Percentiles rank a stretch among this genome's conserved stretches.
These are phyloP conservation scores for Aleiodes alternator DNA, from an alignment of 2,888 invertebrate genomes.

Conservation along the genomic window DNA sequence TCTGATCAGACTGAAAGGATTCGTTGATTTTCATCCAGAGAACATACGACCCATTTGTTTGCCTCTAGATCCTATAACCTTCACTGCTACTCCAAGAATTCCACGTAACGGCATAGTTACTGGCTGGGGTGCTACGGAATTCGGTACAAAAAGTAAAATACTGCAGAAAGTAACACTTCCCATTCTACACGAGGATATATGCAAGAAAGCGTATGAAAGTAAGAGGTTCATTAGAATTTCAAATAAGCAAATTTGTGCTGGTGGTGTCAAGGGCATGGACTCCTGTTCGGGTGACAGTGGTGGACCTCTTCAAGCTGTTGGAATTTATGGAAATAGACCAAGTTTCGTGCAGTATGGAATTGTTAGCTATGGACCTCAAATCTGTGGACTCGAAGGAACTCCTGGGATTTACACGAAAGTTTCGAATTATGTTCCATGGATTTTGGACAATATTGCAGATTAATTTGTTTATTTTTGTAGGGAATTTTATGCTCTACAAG, in stretches of 20 bases:
- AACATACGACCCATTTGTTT: constrained; percentile 62
- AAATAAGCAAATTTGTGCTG: constrained; percentile 64
- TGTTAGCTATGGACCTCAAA: constrained; percentile 62
- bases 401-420: constrained; percentile 62
- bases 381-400: constrained; percentile 54
- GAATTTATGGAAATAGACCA: constrained; percentile 43
- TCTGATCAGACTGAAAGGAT: constrained; percentile 54
- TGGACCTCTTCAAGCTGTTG: constrained; percentile 61
- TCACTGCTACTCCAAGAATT: constrained; percentile 26
- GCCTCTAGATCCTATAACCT: constrained; percentile 52
- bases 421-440: constrained; percentile 59
- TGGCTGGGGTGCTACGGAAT: constrained; percentile 64
- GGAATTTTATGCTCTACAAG: too few species aligned
- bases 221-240: constrained; percentile 46
- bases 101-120: constrained; percentile 47
- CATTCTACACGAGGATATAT: constrained; percentile 48
- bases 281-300: constrained; percentile 67
- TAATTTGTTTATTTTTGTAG: not conserved
- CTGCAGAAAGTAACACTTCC: constrained; percentile 56
- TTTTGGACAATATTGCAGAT: constrained; percentile 57
- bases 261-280: constrained; percentile 56
- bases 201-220: constrained; percentile 49
- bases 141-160: constrained; percentile 45
- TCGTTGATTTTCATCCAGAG: constrained; percentile 53
- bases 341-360: constrained; percentile 59